These are phyloP conservation scores for Polyommatus iphigenia DNA, from an alignment of 2,888 invertebrate genomes.

Conservation along the genomic window DNA sequence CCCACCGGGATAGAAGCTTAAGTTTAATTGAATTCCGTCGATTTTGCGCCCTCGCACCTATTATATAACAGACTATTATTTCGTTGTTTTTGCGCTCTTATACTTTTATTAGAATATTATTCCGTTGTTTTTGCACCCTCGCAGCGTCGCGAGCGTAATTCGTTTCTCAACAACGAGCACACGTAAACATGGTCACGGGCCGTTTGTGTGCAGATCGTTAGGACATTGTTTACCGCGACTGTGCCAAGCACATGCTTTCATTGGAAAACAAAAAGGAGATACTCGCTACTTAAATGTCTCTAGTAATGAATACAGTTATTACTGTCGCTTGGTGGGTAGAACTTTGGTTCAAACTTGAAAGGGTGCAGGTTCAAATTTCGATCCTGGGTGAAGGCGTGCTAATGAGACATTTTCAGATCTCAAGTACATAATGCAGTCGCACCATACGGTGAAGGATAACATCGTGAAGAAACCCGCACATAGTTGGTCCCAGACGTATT, in stretches of 20 bases:
- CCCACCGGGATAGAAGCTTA: background rate
- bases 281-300: no score
- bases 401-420: no score
- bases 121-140: background rate
- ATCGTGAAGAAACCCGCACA: no score
- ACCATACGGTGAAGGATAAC: no score
- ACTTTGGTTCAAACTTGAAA: no score
- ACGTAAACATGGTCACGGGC: background rate
- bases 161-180: background rate
- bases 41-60: background rate
- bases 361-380: no score
- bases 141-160: background rate
- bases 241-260: background rate
- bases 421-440: no score
- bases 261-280: background rate
- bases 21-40: background rate
- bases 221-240: background rate
- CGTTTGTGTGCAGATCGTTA: conserved; percentile 3
- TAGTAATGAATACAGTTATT: background rate
- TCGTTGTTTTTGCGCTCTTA: background rate
- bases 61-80: background rate
- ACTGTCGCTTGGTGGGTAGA: no score
- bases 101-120: background rate
- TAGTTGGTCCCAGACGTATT: no score
- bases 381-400: no score